Evolutionary conservation across 2,797 vertebrate species (phyloP), one percentile per base, ranked within the genome.

Genomic region (Fundulus diaphanus): DNA sequence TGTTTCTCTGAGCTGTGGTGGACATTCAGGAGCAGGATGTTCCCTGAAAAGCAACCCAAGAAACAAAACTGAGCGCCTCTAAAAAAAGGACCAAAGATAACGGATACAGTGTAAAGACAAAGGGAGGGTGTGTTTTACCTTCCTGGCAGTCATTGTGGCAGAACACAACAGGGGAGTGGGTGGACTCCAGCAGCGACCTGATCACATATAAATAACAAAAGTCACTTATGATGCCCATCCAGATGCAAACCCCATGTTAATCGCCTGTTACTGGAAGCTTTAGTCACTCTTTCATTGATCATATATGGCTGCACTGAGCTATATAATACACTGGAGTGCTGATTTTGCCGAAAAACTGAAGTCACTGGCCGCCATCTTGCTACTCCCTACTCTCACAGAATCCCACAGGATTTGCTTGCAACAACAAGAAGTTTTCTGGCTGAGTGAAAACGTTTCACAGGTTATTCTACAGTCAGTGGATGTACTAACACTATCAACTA

Each of bases 121-220:
- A 69, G 22, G 1, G 12, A 11, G 5, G 3, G 3, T 27, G 1
- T 65, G 7, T 11, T 74, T 85, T 81, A 99, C 98, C 98, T 96
- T 99, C 98, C 79, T 99, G 98, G 82, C 98, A 98, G 92, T 99
- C 98, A 27, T 99, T 99, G 91, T 99, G 98, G 93, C 98, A 99
- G 92, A 99, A 99, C 3, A 99, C 97, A 1, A 99, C 97, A 5
- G 97, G 97, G 40, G 98, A 99, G 0, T 85, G 90, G 61, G 96
- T 99, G 33, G 97, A 95, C 77, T 96, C 94, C 80, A 99, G 95
- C 73, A 98, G 79, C 16, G 93, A 93, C 92, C 98, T 99, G 79
- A 69, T 88, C 35, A 90, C 56, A 90, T 46, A 78, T 12, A 71
- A 31, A 59, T 29, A 68, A 12, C 9, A 20, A 51, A 18, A 70